Base-by-base conservation (phyloP, 2,113 vertebrate genomes). In the Neotoma lepida region DNA sequence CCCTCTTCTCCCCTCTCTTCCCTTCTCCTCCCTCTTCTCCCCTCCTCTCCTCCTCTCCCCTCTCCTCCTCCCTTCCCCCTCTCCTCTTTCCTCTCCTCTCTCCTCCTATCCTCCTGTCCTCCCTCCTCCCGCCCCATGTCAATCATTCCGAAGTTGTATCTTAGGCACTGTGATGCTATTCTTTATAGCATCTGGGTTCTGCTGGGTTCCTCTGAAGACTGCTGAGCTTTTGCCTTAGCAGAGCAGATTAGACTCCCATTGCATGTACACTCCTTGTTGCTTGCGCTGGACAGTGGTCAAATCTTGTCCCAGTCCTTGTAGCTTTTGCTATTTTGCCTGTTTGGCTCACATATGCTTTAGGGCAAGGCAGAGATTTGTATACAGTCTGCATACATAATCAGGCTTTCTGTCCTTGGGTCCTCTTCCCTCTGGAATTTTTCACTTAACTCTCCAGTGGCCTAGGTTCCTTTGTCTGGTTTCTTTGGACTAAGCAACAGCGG, bases 61-160 rank as follows among this genome's bases (percentile, higher is more conserved):
- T 63, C 49, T 46, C 46, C 7, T 49, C 26, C 8, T 30, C 63
- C 24, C 26, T 9, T 24, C 44, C 26, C 63, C 63, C 12, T 64
- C 28, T 64, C 26, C 1, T 26, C 9, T 26, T 26, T 41, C 39
- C 20, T 1, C 61, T 64, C 61, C 9, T 28, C 7, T 24, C 58
- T 64, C 12, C 30, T 14, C 30, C 4, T 13, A 10, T 33, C 12
- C 30, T 33, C 20, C 2, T 10, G 4, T 41, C 22, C 35, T 49
- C 3, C 0, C 8, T 3, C 12, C 1, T 7, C 17, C 46, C 5
- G 0, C 2, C 77, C 49, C 14, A 44, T 1, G 1, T 49, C 61
- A 35, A 46, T 28, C 17, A 35, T 41, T 86, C 61, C 7, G 3
- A 41, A 85, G 61, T 4, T 66, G 58, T 61, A 13, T 22, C 61